These are phyloP conservation scores for Nestor notabilis DNA, from an alignment of 2,113 vertebrate genomes.

Conservation along the genomic window DNA sequence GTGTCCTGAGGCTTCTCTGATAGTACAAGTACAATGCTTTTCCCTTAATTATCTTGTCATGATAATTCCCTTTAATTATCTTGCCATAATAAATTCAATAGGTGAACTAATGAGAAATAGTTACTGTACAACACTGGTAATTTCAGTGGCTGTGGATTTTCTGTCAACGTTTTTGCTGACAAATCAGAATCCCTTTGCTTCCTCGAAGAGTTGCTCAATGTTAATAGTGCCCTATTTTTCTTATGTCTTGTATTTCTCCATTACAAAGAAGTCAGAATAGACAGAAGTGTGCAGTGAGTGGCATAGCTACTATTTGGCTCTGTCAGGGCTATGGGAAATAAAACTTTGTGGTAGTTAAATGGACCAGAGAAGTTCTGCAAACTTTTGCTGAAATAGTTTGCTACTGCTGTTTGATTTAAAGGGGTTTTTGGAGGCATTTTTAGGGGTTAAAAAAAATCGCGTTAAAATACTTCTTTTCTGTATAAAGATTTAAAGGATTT, in stretches of 20 bases:
- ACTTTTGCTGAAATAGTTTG: neutral
- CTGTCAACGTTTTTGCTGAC: neutral
- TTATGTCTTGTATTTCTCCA: accelerated
- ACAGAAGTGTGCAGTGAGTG: neutral
- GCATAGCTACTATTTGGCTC: neutral
- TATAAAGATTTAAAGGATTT: neutral
- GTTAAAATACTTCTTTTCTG: neutral
- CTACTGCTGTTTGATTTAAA: neutral
- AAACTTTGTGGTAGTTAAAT: neutral
- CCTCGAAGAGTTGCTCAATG: neutral
- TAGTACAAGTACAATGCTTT: neutral
- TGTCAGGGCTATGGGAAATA: neutral
- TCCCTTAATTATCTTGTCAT: conserved; percentile 13
- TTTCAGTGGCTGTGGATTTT: neutral
- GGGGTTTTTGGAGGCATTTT: neutral
- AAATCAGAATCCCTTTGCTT: neutral
- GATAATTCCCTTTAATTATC: conserved; percentile 47
- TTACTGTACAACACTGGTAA: neutral
- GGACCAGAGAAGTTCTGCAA: neutral
- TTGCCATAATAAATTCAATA: neutral
- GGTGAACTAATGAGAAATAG: neutral
- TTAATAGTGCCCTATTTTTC: neutral
- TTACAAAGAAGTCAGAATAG: neutral
- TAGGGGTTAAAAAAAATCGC: accelerated
- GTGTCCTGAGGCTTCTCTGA: neutral